These are phyloP conservation scores for Xenotilapia leptura DNA, from an alignment of 2,113 vertebrate species.

Conservation along the genomic window DNA sequence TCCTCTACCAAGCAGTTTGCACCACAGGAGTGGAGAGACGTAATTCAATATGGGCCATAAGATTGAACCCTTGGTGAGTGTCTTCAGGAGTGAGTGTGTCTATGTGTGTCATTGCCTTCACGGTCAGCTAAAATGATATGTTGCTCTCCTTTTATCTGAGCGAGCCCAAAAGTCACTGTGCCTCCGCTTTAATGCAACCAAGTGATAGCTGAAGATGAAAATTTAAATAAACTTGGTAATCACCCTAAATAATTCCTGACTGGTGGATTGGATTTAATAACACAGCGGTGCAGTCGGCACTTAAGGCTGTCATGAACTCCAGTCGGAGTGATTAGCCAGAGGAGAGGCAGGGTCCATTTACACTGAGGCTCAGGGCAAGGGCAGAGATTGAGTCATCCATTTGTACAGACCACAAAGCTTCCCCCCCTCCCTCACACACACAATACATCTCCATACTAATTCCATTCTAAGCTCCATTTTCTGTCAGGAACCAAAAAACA, in stretches of 20 bases:
- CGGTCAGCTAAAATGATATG: background rate
- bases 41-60: background rate
- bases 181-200: background rate
- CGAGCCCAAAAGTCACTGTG: background rate
- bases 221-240: conserved; percentile 6
- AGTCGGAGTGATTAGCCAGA: background rate
- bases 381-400: background rate
- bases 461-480: background rate
- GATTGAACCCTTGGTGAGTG: background rate
- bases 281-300: background rate
- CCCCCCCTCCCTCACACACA: background rate
- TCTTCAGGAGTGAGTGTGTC: background rate
- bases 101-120: background rate
- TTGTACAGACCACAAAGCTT: background rate
- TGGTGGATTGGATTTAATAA: conserved; percentile 2
- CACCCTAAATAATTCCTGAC: conserved; percentile 15
- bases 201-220: background rate
- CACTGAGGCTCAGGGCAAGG: background rate
- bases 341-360: background rate
- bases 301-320: conserved; percentile 1
- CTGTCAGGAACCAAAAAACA: background rate
- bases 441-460: background rate
- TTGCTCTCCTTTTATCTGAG: background rate
- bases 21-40: background rate
- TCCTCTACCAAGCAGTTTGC: background rate